phyloP scores from a whole-genome alignment of 1,140 invertebrate genomes.

The Drosophila neocordata region DNA sequence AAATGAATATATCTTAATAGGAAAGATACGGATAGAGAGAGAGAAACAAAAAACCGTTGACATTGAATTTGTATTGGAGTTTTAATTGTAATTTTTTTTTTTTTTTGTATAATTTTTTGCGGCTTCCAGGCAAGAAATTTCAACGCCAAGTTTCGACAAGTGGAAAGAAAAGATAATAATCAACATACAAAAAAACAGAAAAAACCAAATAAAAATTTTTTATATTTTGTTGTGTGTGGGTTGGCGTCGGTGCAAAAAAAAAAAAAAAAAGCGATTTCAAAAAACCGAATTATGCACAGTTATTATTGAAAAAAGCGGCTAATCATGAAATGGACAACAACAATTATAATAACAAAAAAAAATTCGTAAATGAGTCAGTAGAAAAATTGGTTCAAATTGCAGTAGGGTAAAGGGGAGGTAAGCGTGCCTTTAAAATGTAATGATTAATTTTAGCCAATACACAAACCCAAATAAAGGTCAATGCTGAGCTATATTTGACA shows the following conservation, averaged over 20 bases:
- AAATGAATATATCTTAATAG: not conserved
- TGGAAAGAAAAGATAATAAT: constrained; percentile 12
- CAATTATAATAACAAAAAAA: constrained; percentile 30
- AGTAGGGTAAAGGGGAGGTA: not conserved
- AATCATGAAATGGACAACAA: constrained; percentile 55
- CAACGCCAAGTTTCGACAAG: constrained; percentile 16
- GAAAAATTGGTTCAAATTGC: constrained; percentile 41
- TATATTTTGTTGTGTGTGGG: constrained; percentile 1
- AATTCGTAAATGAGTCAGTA: constrained; percentile 59
- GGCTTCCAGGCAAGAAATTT: constrained; percentile 38
- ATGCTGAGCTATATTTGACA: constrained; percentile 65
- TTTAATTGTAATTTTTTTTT: constrained; percentile 20
- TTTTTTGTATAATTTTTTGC: constrained; percentile 31
- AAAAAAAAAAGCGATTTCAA: constrained; percentile 13
- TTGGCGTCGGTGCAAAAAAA: constrained; percentile 14
- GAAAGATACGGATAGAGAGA: not conserved
- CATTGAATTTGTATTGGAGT: constrained; percentile 16
- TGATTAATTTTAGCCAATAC: constrained; percentile 34
- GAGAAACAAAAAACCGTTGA: not conserved
- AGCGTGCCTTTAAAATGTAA: constrained; percentile 23
- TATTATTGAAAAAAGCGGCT: constrained; percentile 48
- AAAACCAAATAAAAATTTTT: constrained; percentile 9
- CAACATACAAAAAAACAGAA: constrained; percentile 1
- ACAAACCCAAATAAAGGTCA: constrained; percentile 61
- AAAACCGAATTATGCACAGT: constrained; percentile 41